Base-by-base conservation (phyloP, 2,113 vertebrate species). In the Caretta caretta region DNA sequence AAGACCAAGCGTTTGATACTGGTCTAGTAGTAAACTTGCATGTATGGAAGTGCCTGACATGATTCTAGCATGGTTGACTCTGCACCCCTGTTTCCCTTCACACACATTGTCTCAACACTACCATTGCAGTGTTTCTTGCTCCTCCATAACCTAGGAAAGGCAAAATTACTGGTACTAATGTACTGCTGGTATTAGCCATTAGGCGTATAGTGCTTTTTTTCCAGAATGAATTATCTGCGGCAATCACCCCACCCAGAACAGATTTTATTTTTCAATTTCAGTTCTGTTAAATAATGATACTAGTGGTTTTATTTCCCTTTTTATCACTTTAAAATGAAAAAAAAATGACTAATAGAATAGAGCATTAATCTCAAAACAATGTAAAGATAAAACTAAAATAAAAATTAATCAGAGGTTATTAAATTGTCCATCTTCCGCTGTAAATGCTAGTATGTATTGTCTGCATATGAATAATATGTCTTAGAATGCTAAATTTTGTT, bases 271-370 rank as follows among this genome's bases (percentile, higher is more conserved):
- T 75, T 75, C 31, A 81, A 1, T 1, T 17, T 8, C 75, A 59
- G 53, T n/a, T 59, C 79, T 46, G 86, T 5, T 0, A 46, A n/a
- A 25, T 80, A 16, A 9, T 50, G 50, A 16, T 86, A 49, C 12
- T 57, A 69, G 29, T 72, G 20, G 50, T 24, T 94, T 59, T 42
- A 4, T 57, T 19, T 49, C 8, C 9, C 17, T 84, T 20, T 1
- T 0, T 29, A 59, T 42, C 0, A 0, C 50, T 79, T 31, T 92
- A 94, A 75, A 79, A 53, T 3, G 13, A 2, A 5, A 81, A 35
- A 6, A 92, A 84, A 69, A n/a, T 2, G 5, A 13, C 9, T 5
- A 54, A 80, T 59, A 10, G 38, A 51, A 53, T 88, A 75, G 42
- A 53, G 19, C 90, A 50, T 42, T 0, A 29, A 19, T 62, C 76